These are phyloP conservation scores for Phymastichus coffea DNA, from an alignment of 1,140 invertebrate genomes.

Conservation along the genomic window DNA sequence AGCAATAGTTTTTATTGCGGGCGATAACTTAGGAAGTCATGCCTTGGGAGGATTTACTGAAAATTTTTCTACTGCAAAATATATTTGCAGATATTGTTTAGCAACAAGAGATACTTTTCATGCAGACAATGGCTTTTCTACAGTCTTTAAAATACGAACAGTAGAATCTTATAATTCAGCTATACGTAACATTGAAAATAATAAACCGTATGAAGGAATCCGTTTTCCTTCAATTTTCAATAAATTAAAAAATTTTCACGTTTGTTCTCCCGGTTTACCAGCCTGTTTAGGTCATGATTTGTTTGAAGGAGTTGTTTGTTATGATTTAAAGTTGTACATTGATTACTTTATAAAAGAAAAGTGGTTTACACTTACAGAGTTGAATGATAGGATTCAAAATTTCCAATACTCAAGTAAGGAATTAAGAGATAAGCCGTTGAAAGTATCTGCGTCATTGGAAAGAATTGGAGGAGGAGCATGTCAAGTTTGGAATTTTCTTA, in stretches of 20 bases:
- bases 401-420: slow-evolving; percentile 35
- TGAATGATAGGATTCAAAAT: slow-evolving; percentile 30
- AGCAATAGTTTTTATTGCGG: slow-evolving; percentile 35
- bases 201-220: slow-evolving; percentile 26
- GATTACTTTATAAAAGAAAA: slow-evolving; percentile 27
- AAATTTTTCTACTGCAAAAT: slow-evolving; percentile 33
- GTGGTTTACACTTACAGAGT: slow-evolving; percentile 29
- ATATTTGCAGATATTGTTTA: slow-evolving; percentile 33
- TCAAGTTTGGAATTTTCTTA: slow-evolving; percentile 25
- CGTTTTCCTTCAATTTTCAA: slow-evolving; percentile 33
- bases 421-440: slow-evolving; percentile 25
- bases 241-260: slow-evolving; percentile 25
- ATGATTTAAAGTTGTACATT: slow-evolving; percentile 31
- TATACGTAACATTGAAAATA: slow-evolving; percentile 18
- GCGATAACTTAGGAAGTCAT: slow-evolving; percentile 41
- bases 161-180: slow-evolving; percentile 29
- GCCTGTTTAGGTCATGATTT: slow-evolving; percentile 16
- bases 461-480: slow-evolving; percentile 27
- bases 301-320: slow-evolving; percentile 27
- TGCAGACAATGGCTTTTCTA: slow-evolving; percentile 8
- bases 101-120: slow-evolving; percentile 29
- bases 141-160: slow-evolving; percentile 26
- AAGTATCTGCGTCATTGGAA: slow-evolving; percentile 12
- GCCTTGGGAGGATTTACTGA: slow-evolving; percentile 34
- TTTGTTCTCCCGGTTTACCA: slow-evolving; percentile 23